These are phyloP conservation scores for Mesocricetus auratus DNA, from an alignment of 2,113 vertebrate species.

Conservation along the genomic window DNA sequence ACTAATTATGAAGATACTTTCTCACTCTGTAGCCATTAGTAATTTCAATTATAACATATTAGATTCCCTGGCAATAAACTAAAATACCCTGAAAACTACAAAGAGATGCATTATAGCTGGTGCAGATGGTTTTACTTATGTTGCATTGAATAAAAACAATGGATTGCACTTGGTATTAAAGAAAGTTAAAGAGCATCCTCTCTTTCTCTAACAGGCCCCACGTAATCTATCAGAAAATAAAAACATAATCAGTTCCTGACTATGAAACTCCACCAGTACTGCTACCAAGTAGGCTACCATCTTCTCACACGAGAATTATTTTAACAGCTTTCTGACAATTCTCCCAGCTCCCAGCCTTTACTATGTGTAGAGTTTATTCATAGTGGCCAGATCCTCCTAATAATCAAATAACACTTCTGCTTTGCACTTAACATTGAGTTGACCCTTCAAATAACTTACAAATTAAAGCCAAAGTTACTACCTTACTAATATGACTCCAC, in stretches of 20 bases:
- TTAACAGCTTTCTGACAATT: background rate
- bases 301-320: conserved; percentile 23
- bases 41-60: conserved; percentile 39
- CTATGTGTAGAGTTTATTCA: background rate
- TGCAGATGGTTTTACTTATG: conserved; percentile 47
- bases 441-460: background rate
- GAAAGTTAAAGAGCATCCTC: background rate
- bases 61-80: conserved; percentile 54
- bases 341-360: conserved; percentile 4
- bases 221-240: conserved; percentile 30
- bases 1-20: conserved; percentile 40
- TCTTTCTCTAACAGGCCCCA: background rate
- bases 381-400: background rate
- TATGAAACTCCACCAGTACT: background rate
- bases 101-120: conserved; percentile 1
- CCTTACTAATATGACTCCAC: background rate
- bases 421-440: background rate
- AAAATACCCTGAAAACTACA: conserved; percentile 29
- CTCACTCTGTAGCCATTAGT: background rate
- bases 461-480: conserved; percentile 8
- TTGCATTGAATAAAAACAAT: conserved; percentile 45
- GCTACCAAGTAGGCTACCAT: background rate
- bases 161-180: background rate
- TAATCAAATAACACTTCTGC: background rate
- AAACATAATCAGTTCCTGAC: background rate